phyloP scores from a whole-genome alignment of 2,797 vertebrate genomes.

The Schizothorax lantsangensis region DNA sequence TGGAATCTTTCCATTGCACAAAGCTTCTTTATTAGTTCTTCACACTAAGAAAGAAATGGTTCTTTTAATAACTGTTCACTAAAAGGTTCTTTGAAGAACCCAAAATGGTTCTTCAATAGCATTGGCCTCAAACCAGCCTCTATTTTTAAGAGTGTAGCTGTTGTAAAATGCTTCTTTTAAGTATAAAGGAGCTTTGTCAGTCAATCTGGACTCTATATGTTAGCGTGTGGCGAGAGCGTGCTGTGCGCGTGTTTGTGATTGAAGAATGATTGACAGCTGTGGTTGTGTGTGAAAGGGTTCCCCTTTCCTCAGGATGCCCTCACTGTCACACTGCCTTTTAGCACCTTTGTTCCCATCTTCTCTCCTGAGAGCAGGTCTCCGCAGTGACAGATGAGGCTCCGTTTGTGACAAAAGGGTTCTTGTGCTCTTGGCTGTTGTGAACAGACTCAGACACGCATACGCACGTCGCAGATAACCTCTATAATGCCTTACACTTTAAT shows the following conservation, averaged over 20 bases:
- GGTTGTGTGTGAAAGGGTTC: slow-evolving; percentile 65
- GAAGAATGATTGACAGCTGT: slow-evolving; percentile 80
- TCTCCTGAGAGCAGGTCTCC: slow-evolving; percentile 87
- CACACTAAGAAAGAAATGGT: not conserved
- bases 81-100: not conserved
- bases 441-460: slow-evolving; percentile 67
- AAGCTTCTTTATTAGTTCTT: not conserved
- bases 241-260: slow-evolving; percentile 71
- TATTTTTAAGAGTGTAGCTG: not conserved
- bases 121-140: not conserved
- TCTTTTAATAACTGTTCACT: not conserved
- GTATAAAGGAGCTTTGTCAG: slow-evolving; percentile 13
- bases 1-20: not conserved
- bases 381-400: slow-evolving; percentile 87
- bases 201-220: slow-evolving; percentile 60
- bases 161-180: slow-evolving; percentile 26
- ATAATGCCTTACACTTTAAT: slow-evolving; percentile 14
- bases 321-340: slow-evolving; percentile 93
- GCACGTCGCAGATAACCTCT: slow-evolving; percentile 34
- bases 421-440: slow-evolving; percentile 81
- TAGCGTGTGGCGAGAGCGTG: slow-evolving; percentile 70
- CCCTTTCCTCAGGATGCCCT: slow-evolving; percentile 79
- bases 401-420: slow-evolving; percentile 90
- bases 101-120: not conserved
- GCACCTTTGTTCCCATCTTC: slow-evolving; percentile 90